Base-by-base conservation (phyloP, 2,888 invertebrate species). In the Lasiommata megera region DNA sequence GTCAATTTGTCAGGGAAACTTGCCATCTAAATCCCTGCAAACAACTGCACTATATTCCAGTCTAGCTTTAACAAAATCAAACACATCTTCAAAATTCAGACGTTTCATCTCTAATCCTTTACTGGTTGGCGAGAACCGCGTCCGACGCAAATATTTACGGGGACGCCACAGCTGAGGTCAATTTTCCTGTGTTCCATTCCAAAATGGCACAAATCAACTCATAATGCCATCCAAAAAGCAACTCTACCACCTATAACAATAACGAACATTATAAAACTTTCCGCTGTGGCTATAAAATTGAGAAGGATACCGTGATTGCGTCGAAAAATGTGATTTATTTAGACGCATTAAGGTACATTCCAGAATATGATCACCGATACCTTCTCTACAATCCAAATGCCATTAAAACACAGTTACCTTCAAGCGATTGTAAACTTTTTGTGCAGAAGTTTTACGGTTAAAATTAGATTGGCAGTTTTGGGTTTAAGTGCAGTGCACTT, bases 141-240 rank as follows among this genome's bases (percentile, higher is more conserved):
- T 82, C 76, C 76, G 79, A 75, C 74, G 79, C 88, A 87, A 88
- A 89, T 84, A 87, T 88, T 88, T 88, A 82, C 85, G 80, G 79
- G 80, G 76, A 77, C 80, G 76, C 77, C 76, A 78, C 83, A 82
- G 77, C 85, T 83, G 85, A 88, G 88, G 89, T 88, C 88, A 88
- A 87, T 88, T 88, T 88, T 79, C 76, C 71, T 59, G 56, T 53
- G 18, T 14, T 56, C 36, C 63, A 66, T 46, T 9, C 57, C 36
- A 69, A 76, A 83, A 82, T 58, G 66, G 53, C 70, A 11, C 62
- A 79, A 72, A 72, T 63, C 41, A 59, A 17, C 17, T 3, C 5
- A 3, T 0, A 38, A 17, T 0, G 7, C 1, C 41, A 57, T 18
- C 1, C 51, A 3, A 74, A 68, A 69, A 53, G 47, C 54, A 56